These are phyloP conservation scores for Dexiosoma caninum DNA, from an alignment of 2,888 invertebrate species.

Conservation along the genomic window DNA sequence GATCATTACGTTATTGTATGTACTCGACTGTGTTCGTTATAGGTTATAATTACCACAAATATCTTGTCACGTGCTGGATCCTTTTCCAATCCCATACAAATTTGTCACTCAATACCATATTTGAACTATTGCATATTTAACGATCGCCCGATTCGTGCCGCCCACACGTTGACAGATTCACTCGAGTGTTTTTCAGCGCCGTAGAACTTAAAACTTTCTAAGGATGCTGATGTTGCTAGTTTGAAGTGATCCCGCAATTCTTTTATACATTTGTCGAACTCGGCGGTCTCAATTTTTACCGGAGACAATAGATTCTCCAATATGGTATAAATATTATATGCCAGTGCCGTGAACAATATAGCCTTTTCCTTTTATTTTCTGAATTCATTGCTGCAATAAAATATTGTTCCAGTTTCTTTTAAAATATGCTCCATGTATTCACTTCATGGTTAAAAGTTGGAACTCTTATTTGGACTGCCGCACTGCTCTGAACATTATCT, in stretches of 20 bases:
- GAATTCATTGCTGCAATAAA: background rate
- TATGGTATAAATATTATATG: background rate
- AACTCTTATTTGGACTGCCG: background rate
- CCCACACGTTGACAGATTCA: too few species aligned
- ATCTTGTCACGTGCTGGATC: background rate
- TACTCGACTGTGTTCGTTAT: background rate
- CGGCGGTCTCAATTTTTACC: too few species aligned
- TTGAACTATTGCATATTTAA: too few species aligned
- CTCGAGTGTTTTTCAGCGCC: too few species aligned
- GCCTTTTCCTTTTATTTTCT: background rate
- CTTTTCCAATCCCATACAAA: background rate
- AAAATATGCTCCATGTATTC: background rate
- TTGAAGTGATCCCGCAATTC: too few species aligned
- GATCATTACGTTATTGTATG: background rate
- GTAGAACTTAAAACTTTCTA: too few species aligned
- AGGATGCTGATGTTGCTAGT: too few species aligned
- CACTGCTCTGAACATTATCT: background rate
- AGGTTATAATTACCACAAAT: too few species aligned
- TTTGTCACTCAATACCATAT: too few species aligned
- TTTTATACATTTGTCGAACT: too few species aligned
- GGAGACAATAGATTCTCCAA: too few species aligned
- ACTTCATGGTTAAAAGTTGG: background rate
- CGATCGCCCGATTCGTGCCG: too few species aligned
- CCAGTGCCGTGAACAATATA: slow-evolving; percentile 5
- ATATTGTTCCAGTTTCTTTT: background rate